A percentile compares a stretch with the other conserved stretches of the same genome.
Conservation (phyloP, 1,140 invertebrate species). For the Periplaneta americana region DNA sequence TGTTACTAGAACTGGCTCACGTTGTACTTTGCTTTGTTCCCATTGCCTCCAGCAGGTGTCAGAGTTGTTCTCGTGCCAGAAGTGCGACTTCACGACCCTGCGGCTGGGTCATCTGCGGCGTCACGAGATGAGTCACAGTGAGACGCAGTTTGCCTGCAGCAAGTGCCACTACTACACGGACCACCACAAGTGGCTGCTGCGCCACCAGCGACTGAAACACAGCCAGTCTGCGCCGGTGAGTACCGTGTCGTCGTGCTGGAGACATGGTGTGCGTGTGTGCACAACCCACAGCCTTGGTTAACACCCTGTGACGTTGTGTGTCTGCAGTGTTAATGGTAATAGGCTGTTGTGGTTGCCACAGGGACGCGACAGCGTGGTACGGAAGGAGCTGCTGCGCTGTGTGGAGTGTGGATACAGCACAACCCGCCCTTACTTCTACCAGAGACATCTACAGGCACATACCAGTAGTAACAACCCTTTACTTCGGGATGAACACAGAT, state of each 20-base stretch:
- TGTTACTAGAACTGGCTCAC: too few relatives aligned
- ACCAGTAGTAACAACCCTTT: not conserved
- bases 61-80: not conserved
- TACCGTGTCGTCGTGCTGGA: too few relatives aligned
- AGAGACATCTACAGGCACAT: conserved; percentile 28
- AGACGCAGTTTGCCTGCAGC: not conserved
- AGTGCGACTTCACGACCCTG: not conserved
- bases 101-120: not conserved
- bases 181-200: not conserved
- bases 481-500: conserved; percentile 1
- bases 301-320: too few relatives aligned
- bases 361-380: not conserved
- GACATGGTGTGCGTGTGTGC: too few relatives aligned
- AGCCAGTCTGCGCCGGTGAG: too few relatives aligned
- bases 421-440: conserved; percentile 22
- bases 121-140: not conserved
- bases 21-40: too few relatives aligned
- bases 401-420: conserved; percentile 25
- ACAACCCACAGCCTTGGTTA: not conserved
- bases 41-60: too few relatives aligned
- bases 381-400: not conserved
- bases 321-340: too few relatives aligned
- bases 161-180: not conserved
- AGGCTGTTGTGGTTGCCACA: too few relatives aligned
- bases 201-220: not conserved